Evolutionary conservation across 1,140 invertebrate species (phyloP), one percentile per base, ranked within the genome.

Genomic region (Leucophenga varia): DNA sequence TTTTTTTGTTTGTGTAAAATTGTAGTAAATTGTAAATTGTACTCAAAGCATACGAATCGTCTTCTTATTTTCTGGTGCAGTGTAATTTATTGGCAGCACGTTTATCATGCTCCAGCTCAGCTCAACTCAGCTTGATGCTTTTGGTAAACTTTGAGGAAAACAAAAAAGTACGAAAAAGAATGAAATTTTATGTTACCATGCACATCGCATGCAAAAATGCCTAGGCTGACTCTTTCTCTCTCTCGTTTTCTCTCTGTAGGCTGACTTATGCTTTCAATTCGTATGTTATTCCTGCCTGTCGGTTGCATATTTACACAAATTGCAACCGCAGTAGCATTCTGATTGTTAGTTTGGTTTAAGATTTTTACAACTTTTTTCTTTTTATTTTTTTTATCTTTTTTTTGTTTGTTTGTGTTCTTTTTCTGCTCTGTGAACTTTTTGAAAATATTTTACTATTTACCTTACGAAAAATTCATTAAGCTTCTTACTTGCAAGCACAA

Each of bases 21-120:
- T 67, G 63, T 67, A 68, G 56, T 67, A 67, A 67, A 67, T 67
- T 67, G 68, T 67, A 67, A 67, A 67, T 64, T 57, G 63, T 51
- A 63, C 51, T n/a, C n/a, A n/a, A n/a, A n/a, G n/a, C n/a, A n/a
- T n/a, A n/a, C n/a, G n/a, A n/a, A n/a, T n/a, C n/a, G n/a, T n/a
- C n/a, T n/a, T n/a, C n/a, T n/a, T n/a, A n/a, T n/a, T n/a, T n/a
- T n/a, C 22, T 67, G 63, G 67, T 64, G 63, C 63, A 67, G 64
- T 68, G 63, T 67, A 68, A 67, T 67, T 67, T 67, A 67, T 67
- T 67, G 63, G 63, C 63, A 67, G 63, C 63, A 67, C 63, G 63
- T 67, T 67, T 67, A 67, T 67, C 63, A 67, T 67, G 64, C 10
- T 56, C 38, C 46, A 52, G 28, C 59, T 52, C 45, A 32, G 20